Evolutionary conservation across 2,888 invertebrate genomes (phyloP).

Genomic region (Polydrusus tereticollis): DNA sequence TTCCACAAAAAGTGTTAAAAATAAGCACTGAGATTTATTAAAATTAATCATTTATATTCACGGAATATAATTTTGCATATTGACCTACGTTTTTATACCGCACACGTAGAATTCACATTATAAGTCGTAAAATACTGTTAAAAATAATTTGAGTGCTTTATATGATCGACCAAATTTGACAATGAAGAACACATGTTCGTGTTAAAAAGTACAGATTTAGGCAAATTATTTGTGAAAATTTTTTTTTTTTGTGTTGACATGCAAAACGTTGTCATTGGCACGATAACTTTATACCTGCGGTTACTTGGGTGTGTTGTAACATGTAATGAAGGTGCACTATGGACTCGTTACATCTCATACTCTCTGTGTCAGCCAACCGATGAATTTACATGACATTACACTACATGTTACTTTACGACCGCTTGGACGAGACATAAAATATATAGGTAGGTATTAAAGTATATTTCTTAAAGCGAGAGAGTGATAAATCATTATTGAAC

Average conservation of each 20-base stretch:
- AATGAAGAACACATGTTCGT: constrained; percentile 6
- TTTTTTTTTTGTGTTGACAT: not conserved
- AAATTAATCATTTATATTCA: not conserved
- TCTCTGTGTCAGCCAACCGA: no score
- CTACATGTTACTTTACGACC: no score
- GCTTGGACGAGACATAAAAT: no score
- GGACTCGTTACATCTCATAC: no score
- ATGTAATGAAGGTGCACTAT: no score
- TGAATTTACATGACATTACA: no score
- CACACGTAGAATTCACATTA: constrained; percentile 7
- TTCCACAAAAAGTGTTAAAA: not conserved
- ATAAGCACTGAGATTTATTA: not conserved
- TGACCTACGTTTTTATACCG: not conserved
- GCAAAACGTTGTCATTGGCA: no score
- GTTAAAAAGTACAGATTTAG: constrained; percentile 1
- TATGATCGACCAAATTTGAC: not conserved
- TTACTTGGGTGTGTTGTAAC: no score
- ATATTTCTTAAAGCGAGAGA: no score
- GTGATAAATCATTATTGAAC: no score
- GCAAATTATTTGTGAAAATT: not conserved
- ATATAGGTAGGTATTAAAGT: no score
- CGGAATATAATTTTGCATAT: not conserved
- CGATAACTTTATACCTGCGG: no score
- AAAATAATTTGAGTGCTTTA: constrained; percentile 2
- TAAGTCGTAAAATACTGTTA: not conserved